Base-by-base conservation (phyloP, 2,797 vertebrate species). In the Pristis pectinata region DNA sequence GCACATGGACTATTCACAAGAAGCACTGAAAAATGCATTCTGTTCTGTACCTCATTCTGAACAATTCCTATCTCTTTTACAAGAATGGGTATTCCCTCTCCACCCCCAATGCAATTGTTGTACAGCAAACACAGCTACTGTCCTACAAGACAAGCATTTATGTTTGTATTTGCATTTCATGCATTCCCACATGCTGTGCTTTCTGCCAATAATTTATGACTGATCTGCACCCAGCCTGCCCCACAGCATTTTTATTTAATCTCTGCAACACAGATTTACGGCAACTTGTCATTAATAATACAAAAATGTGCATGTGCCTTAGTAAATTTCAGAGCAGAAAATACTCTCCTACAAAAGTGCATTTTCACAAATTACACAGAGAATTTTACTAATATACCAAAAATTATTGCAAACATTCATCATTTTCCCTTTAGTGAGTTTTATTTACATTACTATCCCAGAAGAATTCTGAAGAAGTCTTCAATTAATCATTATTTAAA, bases 221-320 rank as follows among this genome's bases (percentile, higher is more conserved):
- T 98, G 98, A 98, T 98, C 98, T 97, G 97, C 96, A 97, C 97
- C 98, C 98, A 97, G 96, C 96, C 96, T 97, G 97, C 97, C 98
- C 98, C 98, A 98, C 98, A 98, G 98, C 98, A 97, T 98, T 98
- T 97, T 98, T 97, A 98, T 98, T 98, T 98, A 98, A 98, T 98
- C 97, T 98, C 97, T 97, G 96, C 97, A 97, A 97, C 97, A 96
- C 96, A 97, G 96, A 97, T 96, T 97, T 96, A 97, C 96, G 96
- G 96, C 96, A 97, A 97, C 97, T 97, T 95, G 98, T 97, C 97
- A 98, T 98, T 97, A 98, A 98, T 98, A 98, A 98, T 98, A 97
- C 96, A 98, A 98, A 97, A 98, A 97, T 96, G 95, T 97, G 98
- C 98, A 98, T 98, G 97, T 96, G 96, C 98, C 97, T 98, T 99